phyloP scores from a whole-genome alignment of 2,113 vertebrate genomes.

The Holacanthus passer region DNA sequence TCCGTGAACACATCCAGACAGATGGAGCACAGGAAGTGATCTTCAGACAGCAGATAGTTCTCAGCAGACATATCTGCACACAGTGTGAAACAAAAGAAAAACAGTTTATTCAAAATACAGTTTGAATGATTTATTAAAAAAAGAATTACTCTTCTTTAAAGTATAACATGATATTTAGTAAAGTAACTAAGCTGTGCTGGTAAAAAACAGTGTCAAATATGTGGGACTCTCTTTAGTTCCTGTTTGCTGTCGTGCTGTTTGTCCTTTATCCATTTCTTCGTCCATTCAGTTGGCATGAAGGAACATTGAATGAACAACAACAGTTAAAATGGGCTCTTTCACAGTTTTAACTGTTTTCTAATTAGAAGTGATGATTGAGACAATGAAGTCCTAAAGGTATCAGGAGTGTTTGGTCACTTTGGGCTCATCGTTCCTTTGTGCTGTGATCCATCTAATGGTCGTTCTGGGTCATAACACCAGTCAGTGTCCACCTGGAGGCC shows the following conservation, averaged over 20 bases:
- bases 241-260: too few species aligned
- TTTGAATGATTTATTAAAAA: not conserved
- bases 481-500: not conserved
- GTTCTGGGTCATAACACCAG: not conserved
- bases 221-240: too few species aligned
- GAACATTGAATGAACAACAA: too few species aligned
- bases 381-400: too few species aligned
- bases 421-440: not conserved
- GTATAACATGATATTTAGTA: not conserved
- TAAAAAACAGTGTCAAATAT: not conserved
- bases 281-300: too few species aligned
- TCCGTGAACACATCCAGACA: slow-evolving; percentile 15
- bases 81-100: not conserved
- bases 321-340: too few species aligned
- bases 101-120: not conserved
- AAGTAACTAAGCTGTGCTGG: too few species aligned
- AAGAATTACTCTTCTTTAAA: not conserved
- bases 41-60: not conserved
- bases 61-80: slow-evolving; percentile 24
- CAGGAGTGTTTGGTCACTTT: too few species aligned
- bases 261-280: too few species aligned
- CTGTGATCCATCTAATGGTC: slow-evolving; percentile 41
- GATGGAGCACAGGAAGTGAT: slow-evolving; percentile 34
- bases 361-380: too few species aligned
- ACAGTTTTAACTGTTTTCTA: too few species aligned